Base-by-base conservation (phyloP, 2,113 vertebrate species). In the Planiliza haematocheilus region DNA sequence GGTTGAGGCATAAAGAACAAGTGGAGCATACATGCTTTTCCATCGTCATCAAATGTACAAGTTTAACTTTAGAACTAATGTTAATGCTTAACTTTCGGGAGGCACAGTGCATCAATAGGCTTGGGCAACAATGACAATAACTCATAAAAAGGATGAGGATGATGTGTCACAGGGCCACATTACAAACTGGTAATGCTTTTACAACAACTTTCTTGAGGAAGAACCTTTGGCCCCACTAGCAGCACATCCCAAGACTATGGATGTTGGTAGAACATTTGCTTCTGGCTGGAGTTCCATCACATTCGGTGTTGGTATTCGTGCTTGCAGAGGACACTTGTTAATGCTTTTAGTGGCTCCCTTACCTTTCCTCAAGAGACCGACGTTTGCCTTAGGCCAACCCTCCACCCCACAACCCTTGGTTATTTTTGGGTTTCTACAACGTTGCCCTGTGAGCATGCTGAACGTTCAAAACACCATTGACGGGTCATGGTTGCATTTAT, bases 21-120 rank as follows among this genome's bases (percentile, higher is more conserved):
- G 68, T 36, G 36, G 70, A 53, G 53, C 58, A 56, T 77, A 64
- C 66, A 82, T 39, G 50, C 57, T 92, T 88, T 89, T 78, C 69
- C 65, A 62, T 77, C 75, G 73, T 88, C 82, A 91, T 91, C 78
- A 88, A 91, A 91, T 88, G 66, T 85, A 83, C 38, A 79, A 69
- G 80, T 91, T 89, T 90, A 92, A 91, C 86, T 93, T 90, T 87
- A 87, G 89, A 88, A 60, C 76, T 87, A 88, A 83, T 81, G 79
- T 68, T 83, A 48, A 74, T 79, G 66, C 88, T 78, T 77, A 86
- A 85, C 83, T 90, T 90, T 74, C 71, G 74, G 76, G 80, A 85
- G 69, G 52, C 70, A 17, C 39, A 52, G 17, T 60, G 59, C 51
- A 62, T 43, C 12, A 79, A 42, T 46, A 81, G 62, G 49, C 43